These are phyloP conservation scores for Silvanus unidentatus DNA, from an alignment of 2,888 invertebrate genomes.

Conservation along the genomic window DNA sequence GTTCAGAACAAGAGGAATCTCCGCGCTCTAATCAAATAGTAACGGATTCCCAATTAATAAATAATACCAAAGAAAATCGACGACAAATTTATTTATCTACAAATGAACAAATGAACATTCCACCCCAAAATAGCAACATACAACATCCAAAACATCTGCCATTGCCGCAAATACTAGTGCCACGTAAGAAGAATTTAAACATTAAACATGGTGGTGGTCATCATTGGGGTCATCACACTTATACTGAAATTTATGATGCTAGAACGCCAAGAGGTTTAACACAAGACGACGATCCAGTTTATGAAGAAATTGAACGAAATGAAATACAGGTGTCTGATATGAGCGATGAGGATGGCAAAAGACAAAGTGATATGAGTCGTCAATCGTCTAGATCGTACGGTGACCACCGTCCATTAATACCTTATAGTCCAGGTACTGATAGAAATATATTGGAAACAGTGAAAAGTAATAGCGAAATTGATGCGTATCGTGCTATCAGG, in stretches of 20 bases:
- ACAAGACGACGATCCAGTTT: constrained; percentile 70
- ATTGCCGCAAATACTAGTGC: constrained; percentile 33
- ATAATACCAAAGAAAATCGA: constrained; percentile 53
- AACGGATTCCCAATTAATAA: constrained; percentile 46
- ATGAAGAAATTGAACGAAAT: constrained; percentile 71
- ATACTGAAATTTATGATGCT: constrained; percentile 65
- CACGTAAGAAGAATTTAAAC: constrained; percentile 37
- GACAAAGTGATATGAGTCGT: constrained; percentile 66
- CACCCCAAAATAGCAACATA: constrained; percentile 12
- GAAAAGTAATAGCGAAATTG: constrained; percentile 33
- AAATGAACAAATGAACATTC: constrained; percentile 35
- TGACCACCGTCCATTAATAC: constrained; percentile 74
- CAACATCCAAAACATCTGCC: constrained; percentile 37
- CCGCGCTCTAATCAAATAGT: constrained; percentile 54
- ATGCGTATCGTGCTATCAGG: constrained; percentile 43
- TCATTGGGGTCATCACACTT: constrained; percentile 70
- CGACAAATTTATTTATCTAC: constrained; percentile 46
- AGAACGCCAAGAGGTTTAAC: constrained; percentile 51
- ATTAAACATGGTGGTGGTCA: constrained; percentile 37
- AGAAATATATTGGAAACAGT: constrained; percentile 44
- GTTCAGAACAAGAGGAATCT: constrained; percentile 62
- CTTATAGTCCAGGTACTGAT: constrained; percentile 65
- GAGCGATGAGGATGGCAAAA: constrained; percentile 71
- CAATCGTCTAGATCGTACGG: constrained; percentile 72
- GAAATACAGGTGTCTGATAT: constrained; percentile 70